phyloP scores from a whole-genome alignment of 2,797 vertebrate species.

The Eospalax fontanierii region DNA sequence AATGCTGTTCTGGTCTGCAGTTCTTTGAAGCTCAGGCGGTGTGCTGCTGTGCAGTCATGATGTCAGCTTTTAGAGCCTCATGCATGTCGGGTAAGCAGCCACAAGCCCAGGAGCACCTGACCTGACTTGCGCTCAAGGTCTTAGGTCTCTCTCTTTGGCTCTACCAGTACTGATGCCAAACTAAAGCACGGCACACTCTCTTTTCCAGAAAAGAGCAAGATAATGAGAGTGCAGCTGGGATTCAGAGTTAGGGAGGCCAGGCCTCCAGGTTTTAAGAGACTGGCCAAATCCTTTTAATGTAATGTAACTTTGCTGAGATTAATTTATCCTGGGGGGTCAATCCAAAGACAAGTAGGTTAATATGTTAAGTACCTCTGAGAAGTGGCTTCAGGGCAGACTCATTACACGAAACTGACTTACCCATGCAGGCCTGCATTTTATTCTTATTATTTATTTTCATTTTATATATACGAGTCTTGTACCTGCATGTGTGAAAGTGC shows the following conservation, averaged over 20 bases:
- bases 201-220: conserved; percentile 1
- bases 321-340: neutral
- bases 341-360: neutral
- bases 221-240: neutral
- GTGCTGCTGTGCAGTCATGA: rapidly evolving
- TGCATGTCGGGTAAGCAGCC: rapidly evolving
- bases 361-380: neutral
- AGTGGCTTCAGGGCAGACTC: neutral
- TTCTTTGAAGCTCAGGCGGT: neutral
- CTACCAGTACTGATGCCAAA: neutral
- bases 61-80: neutral
- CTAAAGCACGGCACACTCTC: neutral
- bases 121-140: neutral
- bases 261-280: neutral
- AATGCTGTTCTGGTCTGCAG: neutral
- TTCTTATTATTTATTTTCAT: too few relatives aligned
- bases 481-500: too few relatives aligned
- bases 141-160: neutral
- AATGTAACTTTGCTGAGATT: neutral
- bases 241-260: neutral
- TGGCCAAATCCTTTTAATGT: neutral
- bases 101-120: rapidly evolving
- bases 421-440: neutral
- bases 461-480: too few relatives aligned
- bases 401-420: neutral